Evolutionary conservation across 2,113 vertebrate genomes (phyloP).

Genomic region (Carassius gibelio): DNA sequence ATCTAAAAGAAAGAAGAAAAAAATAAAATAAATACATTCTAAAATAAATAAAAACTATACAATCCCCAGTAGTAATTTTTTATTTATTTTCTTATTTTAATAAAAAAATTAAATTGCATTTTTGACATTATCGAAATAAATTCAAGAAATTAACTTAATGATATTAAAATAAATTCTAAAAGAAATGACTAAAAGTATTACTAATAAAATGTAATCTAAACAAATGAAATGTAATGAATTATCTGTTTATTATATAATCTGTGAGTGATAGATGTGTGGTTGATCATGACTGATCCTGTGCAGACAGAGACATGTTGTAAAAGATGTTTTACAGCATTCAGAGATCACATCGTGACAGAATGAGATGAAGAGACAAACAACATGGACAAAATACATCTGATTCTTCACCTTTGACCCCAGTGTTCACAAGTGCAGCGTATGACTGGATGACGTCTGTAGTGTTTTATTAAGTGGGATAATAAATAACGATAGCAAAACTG

Average conservation of each 20-base stretch:
- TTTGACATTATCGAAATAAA: background rate
- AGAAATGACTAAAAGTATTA: no score
- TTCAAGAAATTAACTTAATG: background rate
- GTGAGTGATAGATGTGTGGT: background rate
- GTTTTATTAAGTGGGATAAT: background rate
- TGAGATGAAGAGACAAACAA: slow-evolving; percentile 40
- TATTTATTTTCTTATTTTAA: no score
- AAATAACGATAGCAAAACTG: slow-evolving; percentile 1
- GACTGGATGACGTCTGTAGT: background rate
- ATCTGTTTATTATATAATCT: background rate
- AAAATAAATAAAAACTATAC: no score
- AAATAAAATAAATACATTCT: background rate
- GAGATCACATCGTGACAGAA: slow-evolving; percentile 12
- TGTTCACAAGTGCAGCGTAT: background rate
- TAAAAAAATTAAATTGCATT: background rate
- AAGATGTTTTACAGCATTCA: slow-evolving; percentile 6
- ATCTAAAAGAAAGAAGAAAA: background rate
- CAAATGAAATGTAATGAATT: no score
- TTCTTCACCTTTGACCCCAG: background rate
- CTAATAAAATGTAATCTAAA: no score
- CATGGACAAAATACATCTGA: slow-evolving; percentile 23
- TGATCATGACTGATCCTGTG: background rate
- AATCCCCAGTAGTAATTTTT: no score
- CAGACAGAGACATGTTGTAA: background rate
- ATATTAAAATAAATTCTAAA: no score